Percentiles rank a stretch among this genome's conserved stretches.
phyloP scores from a whole-genome alignment of 2,113 vertebrate species.

The Mobula hypostoma region DNA sequence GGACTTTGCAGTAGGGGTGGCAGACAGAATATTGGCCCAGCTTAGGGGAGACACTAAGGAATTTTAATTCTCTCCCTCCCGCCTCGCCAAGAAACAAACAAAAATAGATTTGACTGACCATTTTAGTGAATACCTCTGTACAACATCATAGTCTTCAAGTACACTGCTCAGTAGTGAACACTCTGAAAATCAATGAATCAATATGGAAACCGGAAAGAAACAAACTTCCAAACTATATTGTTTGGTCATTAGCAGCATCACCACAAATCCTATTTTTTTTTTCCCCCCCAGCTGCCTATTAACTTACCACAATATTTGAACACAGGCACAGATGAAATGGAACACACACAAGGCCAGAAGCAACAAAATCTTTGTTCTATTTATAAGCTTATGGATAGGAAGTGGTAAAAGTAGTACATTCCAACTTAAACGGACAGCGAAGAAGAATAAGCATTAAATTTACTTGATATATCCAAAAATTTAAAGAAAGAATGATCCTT shows the following conservation, averaged over 20 bases:
- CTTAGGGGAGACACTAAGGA: neutral
- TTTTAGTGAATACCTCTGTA: conserved; percentile 18
- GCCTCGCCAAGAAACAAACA: neutral
- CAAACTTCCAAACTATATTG: neutral
- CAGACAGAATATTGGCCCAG: neutral
- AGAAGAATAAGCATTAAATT: neutral
- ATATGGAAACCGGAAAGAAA: conserved; percentile 19
- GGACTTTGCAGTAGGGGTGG: neutral
- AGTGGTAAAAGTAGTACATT: neutral
- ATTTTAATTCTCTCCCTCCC: neutral
- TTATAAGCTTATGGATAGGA: conserved; percentile 36
- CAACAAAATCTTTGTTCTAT: neutral
- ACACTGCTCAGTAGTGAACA: conserved; percentile 33
- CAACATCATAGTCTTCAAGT: conserved; percentile 33
- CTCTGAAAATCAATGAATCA: conserved; percentile 32
- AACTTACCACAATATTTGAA: conserved; percentile 18
- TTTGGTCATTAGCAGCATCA: neutral
- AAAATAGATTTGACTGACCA: conserved; percentile 30
- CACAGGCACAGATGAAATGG: conserved; percentile 32
- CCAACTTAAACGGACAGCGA: neutral
- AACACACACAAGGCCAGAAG: conserved; percentile 26
- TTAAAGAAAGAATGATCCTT: neutral
- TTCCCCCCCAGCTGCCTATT: neutral
- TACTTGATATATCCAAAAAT: neutral
- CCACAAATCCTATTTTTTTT: conserved; percentile 7